A percentile compares a stretch with the other conserved stretches of the same genome.
phyloP scores from a whole-genome alignment of 2,113 vertebrate species.

The Solea solea region DNA sequence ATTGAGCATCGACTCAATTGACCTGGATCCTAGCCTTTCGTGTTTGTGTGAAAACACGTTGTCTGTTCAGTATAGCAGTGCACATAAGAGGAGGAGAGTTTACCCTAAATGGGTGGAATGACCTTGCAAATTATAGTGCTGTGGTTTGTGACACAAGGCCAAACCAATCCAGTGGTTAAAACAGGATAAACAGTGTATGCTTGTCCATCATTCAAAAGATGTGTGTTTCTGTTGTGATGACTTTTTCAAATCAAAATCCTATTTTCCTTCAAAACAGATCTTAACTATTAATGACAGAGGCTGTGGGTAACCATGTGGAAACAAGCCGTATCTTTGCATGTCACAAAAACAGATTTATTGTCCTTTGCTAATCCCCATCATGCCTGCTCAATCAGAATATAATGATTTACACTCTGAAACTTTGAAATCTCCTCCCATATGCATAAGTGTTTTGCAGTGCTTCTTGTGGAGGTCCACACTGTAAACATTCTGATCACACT shows the following conservation, averaged over 20 bases:
- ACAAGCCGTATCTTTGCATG: constrained; percentile 4
- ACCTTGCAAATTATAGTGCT: constrained; percentile 32
- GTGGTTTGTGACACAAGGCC: constrained; percentile 32
- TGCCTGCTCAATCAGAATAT: neutral
- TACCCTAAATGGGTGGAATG: constrained; percentile 18
- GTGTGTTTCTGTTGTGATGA: neutral
- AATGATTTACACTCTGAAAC: constrained; percentile 22
- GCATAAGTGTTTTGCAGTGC: neutral
- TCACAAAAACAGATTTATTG: constrained; percentile 21
- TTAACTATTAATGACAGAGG: neutral
- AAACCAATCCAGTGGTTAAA: constrained; percentile 45
- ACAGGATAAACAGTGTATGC: constrained; percentile 29
- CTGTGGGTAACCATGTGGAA: neutral
- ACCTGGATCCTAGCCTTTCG: too few relatives aligned
- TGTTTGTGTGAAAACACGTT: too few relatives aligned
- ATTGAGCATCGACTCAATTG: too few relatives aligned
- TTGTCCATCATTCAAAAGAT: constrained; percentile 9
- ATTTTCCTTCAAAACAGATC: neutral
- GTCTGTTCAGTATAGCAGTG: neutral
- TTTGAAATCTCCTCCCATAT: constrained; percentile 15
- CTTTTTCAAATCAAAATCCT: neutral
- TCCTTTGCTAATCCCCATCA: constrained; percentile 10
- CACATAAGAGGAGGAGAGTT: neutral
- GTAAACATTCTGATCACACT: constrained; percentile 40
- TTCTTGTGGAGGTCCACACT: constrained; percentile 8